Percentiles rank a stretch among this genome's conserved stretches.
Evolutionary conservation across 2,113 vertebrate genomes (phyloP).

Genomic region (Rissa tridactyla): DNA sequence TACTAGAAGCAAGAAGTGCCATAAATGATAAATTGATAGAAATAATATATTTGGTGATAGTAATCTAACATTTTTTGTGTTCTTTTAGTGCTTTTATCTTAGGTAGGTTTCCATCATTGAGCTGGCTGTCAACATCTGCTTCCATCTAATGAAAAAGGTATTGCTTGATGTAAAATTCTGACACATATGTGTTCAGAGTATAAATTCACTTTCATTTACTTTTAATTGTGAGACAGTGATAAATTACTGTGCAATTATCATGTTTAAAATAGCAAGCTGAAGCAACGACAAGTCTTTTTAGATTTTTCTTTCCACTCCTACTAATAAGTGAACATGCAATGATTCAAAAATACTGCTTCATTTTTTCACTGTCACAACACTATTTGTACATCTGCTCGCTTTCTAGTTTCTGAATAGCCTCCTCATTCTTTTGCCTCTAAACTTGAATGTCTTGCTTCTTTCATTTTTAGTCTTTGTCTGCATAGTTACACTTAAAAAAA

Average conservation of each 20-base stretch:
- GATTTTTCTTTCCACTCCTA: neutral
- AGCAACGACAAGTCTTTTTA: conserved; percentile 24
- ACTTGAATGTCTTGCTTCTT: neutral
- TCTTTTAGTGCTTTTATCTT: neutral
- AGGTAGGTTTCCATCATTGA: neutral
- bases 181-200: neutral
- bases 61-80: neutral
- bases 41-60: neutral
- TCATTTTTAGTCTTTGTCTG: neutral
- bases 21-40: neutral
- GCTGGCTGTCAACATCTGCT: neutral
- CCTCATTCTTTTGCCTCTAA: neutral
- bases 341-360: conserved; percentile 15
- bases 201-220: conserved; percentile 35
- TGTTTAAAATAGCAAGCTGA: neutral
- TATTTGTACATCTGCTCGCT: neutral
- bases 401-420: neutral
- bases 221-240: conserved; percentile 30
- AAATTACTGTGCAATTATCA: conserved; percentile 46
- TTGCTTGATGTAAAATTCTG: conserved; percentile 2
- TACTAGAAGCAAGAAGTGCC: neutral
- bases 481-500: neutral
- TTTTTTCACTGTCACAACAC: conserved; percentile 21
- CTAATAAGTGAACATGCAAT: neutral
- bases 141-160: conserved; percentile 26